A percentile compares a stretch with the other conserved stretches of the same genome.
Conservation (phyloP, 2,888 invertebrate species). For the Danaus chrysippus region DNA sequence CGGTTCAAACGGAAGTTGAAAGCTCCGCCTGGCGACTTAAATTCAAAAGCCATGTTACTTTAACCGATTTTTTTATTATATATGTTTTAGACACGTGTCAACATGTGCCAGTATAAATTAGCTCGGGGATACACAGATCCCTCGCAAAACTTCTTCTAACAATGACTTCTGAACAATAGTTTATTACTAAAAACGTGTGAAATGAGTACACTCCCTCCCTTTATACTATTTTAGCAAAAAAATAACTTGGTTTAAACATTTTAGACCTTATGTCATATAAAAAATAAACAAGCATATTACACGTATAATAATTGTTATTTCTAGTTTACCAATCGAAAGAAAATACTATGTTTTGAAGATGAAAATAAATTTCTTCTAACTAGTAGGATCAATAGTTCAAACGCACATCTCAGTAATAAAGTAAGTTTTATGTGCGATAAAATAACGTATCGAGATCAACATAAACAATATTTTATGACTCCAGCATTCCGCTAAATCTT, state of each 20-base stretch:
- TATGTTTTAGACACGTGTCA: constrained; percentile 73
- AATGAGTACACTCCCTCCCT: constrained; percentile 66
- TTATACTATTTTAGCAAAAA: constrained; percentile 20
- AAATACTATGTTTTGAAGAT: background rate
- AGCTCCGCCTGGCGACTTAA: constrained; percentile 56
- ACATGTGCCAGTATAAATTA: constrained; percentile 77
- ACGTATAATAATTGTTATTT: too few relatives aligned
- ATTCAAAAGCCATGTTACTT: constrained; percentile 69
- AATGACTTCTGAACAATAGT: constrained; percentile 73
- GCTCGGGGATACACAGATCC: constrained; percentile 69
- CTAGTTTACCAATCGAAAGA: too few relatives aligned
- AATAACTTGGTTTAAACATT: constrained; percentile 38
- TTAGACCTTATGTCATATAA: constrained; percentile 26
- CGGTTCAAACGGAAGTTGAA: constrained; percentile 49
- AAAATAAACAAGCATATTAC: too few relatives aligned
- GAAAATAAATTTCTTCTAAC: constrained; percentile 17
- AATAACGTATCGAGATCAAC: constrained; percentile 64
- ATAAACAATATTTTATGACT: constrained; percentile 74
- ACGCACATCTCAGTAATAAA: constrained; percentile 61
- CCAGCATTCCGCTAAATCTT: constrained; percentile 69
- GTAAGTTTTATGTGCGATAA: constrained; percentile 69
- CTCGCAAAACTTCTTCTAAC: constrained; percentile 69
- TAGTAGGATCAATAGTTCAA: constrained; percentile 56
- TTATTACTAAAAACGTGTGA: constrained; percentile 71
- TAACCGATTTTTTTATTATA: constrained; percentile 63